phyloP scores from a whole-genome alignment of 2,797 vertebrate species.

The Buceros bicornis region DNA sequence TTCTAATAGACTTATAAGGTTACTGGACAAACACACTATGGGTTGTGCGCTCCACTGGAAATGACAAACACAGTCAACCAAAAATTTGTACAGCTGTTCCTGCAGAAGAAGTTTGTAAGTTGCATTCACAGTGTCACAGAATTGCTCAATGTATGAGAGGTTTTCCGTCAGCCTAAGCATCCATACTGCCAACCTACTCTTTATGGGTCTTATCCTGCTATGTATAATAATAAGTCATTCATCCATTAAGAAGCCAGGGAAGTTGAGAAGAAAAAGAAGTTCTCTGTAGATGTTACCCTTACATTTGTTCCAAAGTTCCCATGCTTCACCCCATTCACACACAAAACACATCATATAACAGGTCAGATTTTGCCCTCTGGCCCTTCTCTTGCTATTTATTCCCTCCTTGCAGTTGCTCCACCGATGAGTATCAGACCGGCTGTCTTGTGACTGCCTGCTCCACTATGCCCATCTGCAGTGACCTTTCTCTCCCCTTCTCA shows the following conservation, averaged over 20 bases:
- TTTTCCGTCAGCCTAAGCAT: not conserved
- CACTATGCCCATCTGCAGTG: not conserved
- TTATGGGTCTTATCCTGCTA: not conserved
- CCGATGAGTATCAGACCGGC: not conserved
- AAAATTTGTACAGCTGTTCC: not conserved
- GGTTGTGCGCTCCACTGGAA: not conserved
- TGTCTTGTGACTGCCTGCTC: not conserved
- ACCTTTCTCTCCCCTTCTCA: not conserved
- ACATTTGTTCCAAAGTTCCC: not conserved
- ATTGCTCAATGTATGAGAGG: not conserved
- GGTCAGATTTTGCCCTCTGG: not conserved
- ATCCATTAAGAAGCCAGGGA: not conserved
- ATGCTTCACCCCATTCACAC: not conserved
- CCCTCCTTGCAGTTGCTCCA: not conserved
- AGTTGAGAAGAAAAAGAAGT: not conserved
- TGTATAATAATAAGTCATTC: not conserved
- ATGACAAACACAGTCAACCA: not conserved
- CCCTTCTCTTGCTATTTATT: not conserved
- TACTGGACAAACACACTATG: accelerated
- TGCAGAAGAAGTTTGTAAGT: not conserved
- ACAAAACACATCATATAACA: not conserved
- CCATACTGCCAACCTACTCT: not conserved
- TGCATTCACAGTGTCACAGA: not conserved
- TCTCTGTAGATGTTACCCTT: not conserved
- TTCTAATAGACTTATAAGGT: not conserved